Conservation (phyloP, 2,888 invertebrate species). For the Zygogramma bicolorata region DNA sequence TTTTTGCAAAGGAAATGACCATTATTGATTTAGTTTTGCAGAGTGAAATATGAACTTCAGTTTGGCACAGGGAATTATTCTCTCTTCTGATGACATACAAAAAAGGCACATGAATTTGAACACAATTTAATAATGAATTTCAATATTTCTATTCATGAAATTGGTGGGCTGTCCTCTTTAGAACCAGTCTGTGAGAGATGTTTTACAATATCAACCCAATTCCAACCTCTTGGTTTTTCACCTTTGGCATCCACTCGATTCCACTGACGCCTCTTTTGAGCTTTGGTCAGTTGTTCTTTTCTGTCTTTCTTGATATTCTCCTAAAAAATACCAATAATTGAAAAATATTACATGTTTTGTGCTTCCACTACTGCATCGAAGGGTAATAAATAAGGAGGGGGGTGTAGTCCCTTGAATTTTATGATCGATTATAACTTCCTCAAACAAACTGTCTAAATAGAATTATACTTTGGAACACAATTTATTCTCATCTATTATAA, state of each 20-base stretch:
- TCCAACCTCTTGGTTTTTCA: constrained; percentile 89
- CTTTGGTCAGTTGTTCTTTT: constrained; percentile 89
- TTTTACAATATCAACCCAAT: constrained; percentile 97
- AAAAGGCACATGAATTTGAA: not conserved
- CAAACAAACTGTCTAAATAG: too few relatives aligned
- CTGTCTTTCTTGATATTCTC: constrained; percentile 73
- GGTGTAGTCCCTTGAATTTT: too few relatives aligned
- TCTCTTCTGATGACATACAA: too few relatives aligned
- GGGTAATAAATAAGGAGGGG: too few relatives aligned
- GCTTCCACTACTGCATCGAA: too few relatives aligned
- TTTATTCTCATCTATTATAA: too few relatives aligned
- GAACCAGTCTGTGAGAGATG: constrained; percentile 88
- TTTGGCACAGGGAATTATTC: too few relatives aligned
- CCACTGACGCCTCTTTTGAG: constrained; percentile 91
- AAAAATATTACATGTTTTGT: not conserved
- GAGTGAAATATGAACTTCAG: too few relatives aligned
- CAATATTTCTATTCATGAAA: constrained; percentile 33
- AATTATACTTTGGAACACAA: too few relatives aligned
- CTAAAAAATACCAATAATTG: constrained; percentile 35
- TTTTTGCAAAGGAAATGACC: too few relatives aligned
- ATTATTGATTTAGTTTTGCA: too few relatives aligned
- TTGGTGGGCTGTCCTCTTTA: constrained; percentile 64
- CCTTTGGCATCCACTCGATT: constrained; percentile 84
- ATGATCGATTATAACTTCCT: too few relatives aligned
- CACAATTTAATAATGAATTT: not conserved